Conservation (phyloP, 2,113 vertebrate species). For the Apteryx mantelli region DNA sequence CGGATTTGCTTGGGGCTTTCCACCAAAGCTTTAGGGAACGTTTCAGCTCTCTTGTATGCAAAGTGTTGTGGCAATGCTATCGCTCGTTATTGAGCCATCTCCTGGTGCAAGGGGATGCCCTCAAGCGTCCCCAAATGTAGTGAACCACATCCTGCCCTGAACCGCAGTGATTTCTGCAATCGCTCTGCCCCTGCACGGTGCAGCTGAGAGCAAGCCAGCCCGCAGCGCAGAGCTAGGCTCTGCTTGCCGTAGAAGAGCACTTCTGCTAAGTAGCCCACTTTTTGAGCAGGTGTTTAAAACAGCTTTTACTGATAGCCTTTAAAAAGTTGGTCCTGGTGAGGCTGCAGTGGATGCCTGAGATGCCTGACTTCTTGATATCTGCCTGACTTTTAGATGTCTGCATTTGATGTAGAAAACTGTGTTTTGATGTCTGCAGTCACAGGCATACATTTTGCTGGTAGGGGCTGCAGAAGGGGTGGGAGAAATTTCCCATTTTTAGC, state of each 20-base stretch:
- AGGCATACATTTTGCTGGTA: not conserved
- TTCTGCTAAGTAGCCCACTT: not conserved
- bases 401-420: too few relatives aligned
- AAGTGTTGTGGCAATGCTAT: not conserved
- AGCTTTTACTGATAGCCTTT: not conserved
- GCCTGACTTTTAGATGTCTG: not conserved
- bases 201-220: not conserved
- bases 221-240: accelerated
- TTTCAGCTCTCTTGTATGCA: not conserved
- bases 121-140: too few relatives aligned
- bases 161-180: not conserved
- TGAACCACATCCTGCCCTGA: not conserved
- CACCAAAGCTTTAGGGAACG: not conserved
- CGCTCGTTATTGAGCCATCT: not conserved
- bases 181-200: too few relatives aligned
- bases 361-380: not conserved
- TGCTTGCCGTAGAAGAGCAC: not conserved
- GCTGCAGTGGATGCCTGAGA: not conserved
- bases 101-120: accelerated
- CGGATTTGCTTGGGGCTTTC: not conserved
- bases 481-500: not conserved
- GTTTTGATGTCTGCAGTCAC: not conserved
- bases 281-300: not conserved
- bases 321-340: not conserved
- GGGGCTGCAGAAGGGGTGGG: not conserved